Percentiles rank a stretch among this genome's conserved stretches.
Conservation (phyloP, 2,797 vertebrate genomes). For the Pipistrellus nathusii region DNA sequence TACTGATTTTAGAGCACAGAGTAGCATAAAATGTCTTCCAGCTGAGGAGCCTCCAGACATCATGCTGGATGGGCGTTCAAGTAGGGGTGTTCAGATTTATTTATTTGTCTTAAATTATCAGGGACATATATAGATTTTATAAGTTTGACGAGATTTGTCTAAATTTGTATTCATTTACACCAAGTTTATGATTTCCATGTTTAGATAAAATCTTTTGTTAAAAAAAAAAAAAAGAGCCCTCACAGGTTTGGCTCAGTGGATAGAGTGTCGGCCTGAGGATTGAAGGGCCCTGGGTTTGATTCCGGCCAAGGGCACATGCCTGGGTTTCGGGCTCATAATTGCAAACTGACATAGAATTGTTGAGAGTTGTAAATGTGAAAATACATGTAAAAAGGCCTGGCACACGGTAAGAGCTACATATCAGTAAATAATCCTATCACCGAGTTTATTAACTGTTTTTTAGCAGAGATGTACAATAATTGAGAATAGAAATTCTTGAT, state of each 20-base stretch:
- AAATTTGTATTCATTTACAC: neutral
- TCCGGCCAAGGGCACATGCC: too few species aligned
- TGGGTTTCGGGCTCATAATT: neutral
- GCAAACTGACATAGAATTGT: neutral
- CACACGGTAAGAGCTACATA: neutral
- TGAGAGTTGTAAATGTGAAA: constrained; percentile 6
- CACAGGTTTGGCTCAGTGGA: too few species aligned
- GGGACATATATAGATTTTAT: neutral
- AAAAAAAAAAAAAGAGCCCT: neutral
- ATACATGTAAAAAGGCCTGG: neutral
- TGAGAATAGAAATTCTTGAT: neutral
- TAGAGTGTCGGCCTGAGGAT: too few species aligned
- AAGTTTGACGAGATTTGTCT: constrained; percentile 33
- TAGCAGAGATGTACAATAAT: neutral
- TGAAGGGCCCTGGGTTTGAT: too few species aligned
- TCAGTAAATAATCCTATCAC: neutral
- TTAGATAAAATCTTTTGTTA: constrained; percentile 22
- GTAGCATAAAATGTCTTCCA: neutral
- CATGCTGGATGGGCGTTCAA: neutral
- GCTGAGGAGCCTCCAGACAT: neutral
- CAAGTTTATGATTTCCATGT: constrained; percentile 20
- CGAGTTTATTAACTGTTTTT: neutral
- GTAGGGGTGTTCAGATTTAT: neutral
- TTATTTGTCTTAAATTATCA: constrained; percentile 20
- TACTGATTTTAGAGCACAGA: neutral